These are phyloP conservation scores for Ictalurus punctatus DNA, from an alignment of 2,113 vertebrate species.

Conservation along the genomic window DNA sequence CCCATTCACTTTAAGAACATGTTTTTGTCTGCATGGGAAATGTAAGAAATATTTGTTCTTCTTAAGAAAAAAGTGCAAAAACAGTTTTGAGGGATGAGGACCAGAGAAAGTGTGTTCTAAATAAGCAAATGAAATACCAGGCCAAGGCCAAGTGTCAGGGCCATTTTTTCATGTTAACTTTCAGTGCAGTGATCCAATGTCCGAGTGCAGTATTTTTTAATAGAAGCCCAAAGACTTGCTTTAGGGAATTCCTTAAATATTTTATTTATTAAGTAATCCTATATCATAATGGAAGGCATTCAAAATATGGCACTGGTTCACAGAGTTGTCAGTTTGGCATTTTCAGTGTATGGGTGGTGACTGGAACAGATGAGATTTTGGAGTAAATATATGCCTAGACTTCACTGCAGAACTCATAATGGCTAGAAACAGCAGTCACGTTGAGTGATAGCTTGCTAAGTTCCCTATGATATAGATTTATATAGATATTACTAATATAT, in stretches of 20 bases:
- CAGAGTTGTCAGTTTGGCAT: background rate
- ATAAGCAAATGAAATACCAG: background rate
- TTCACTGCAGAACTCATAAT: background rate
- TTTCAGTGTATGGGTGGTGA: background rate
- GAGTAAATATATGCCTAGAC: background rate
- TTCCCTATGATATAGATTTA: background rate
- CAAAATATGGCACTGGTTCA: background rate
- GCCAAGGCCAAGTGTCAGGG: background rate
- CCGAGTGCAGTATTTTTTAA: background rate
- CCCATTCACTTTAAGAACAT: conserved; percentile 31
- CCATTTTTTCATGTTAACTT: background rate
- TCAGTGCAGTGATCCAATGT: background rate
- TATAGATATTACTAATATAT: background rate
- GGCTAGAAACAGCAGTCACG: background rate
- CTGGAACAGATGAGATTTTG: background rate
- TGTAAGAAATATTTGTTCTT: conserved; percentile 17
- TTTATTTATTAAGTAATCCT: background rate
- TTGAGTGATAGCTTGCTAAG: background rate
- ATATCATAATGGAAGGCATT: background rate
- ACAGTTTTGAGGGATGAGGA: background rate
- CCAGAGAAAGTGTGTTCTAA: background rate
- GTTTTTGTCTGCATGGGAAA: conserved; percentile 14
- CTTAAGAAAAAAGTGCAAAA: background rate
- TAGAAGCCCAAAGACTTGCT: background rate
- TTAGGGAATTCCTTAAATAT: background rate